phyloP scores from a whole-genome alignment of 2,113 vertebrate genomes.

The Cyanoderma ruficeps region DNA sequence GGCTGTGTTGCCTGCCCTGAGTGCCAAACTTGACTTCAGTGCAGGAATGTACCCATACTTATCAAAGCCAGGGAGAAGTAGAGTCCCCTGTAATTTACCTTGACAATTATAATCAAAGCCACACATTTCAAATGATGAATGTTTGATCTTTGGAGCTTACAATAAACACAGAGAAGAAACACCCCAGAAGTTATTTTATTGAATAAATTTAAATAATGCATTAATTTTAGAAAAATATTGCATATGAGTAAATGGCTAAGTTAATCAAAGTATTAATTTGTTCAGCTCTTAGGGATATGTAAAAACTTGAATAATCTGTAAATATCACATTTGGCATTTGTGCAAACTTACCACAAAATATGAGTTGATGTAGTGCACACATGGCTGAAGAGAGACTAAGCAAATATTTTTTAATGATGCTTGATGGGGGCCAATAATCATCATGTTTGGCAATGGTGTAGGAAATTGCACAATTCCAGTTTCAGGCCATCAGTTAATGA shows the following conservation, averaged over 20 bases:
- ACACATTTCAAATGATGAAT: neutral
- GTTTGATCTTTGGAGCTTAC: conserved; percentile 25
- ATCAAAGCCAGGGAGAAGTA: neutral
- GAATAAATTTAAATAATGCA: conserved; percentile 48
- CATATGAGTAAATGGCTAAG: neutral
- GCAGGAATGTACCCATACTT: neutral
- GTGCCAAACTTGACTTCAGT: neutral
- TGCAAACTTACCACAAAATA: neutral
- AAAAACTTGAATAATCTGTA: conserved; percentile 31
- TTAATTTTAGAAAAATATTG: conserved; percentile 26
- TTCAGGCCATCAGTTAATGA: neutral
- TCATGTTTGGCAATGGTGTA: neutral
- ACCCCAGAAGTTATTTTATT: conserved; percentile 22
- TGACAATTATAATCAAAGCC: conserved; percentile 24
- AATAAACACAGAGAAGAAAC: conserved; percentile 26
- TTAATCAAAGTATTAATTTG: conserved; percentile 48
- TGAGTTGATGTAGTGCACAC: neutral
- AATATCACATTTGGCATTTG: neutral
- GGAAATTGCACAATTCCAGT: neutral
- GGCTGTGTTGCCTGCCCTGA: neutral
- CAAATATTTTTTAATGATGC: neutral
- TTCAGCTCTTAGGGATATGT: conserved; percentile 21
- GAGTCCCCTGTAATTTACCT: neutral
- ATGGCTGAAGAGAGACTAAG: neutral
- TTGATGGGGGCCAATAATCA: neutral